Evolutionary conservation across 1,140 invertebrate genomes (phyloP), one percentile per base, ranked within the genome.

Genomic region (Drosophila lowei): DNA sequence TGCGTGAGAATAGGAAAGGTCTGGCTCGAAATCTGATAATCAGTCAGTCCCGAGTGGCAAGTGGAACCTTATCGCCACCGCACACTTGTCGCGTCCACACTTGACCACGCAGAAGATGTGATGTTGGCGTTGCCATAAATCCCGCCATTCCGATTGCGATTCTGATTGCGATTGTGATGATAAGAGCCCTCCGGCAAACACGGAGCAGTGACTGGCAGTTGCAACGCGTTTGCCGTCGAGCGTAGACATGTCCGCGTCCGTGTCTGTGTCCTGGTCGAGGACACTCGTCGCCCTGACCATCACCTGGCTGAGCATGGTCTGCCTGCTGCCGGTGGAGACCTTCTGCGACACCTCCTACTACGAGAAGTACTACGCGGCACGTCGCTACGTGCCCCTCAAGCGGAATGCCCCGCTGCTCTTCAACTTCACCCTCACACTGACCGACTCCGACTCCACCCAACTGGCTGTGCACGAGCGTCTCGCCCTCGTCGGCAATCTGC

Each of bases 341-440:
- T 75, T 79, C 15, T 90, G 89, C 25, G 89, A 90, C 50, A 80
- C 85, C 6, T 90, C 89, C n/a, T 90, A 90, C 55, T 90, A 90
- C 54, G 89, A 90, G 47, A 90, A 90, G 47, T 90, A 90, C 28
- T 90, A 89, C 54, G 84, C 85, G 0, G 81, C 89, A 0, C 63
- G 89, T 6, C 81, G 89, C 13, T 90, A 80, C 28, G 65, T 90
- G 41, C 89, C 89, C 5, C 73, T 70, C 28, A 90, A 90, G 53
- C 79, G 89, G 5, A 76, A 86, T 34, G 67, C 89, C 1, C 70
- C 84, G 53, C 50, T 90, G 9, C 11, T 49, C 5, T 89, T 68
- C 38, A 90, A 89, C 42, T 84, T 90, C n/a, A 88, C 76, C 5
- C 50, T 90, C 4, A 64, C 43, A 0, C 21, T 90, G 2, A 16